These are phyloP conservation scores for Hymenopus coronatus DNA, from an alignment of 2,888 invertebrate genomes.

Conservation along the genomic window DNA sequence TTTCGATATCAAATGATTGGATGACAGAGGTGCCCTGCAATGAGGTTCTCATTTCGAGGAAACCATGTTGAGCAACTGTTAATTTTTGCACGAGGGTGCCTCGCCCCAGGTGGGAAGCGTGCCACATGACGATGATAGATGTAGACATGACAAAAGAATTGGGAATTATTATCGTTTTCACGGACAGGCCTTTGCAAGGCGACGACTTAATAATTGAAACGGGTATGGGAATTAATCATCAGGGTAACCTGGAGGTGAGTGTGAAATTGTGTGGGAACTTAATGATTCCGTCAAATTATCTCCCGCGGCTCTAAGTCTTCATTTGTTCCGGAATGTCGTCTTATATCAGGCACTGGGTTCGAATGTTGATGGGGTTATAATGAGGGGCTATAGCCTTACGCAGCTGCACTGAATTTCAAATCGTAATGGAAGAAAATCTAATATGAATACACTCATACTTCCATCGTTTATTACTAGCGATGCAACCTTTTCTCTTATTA, in stretches of 20 bases:
- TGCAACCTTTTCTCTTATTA: no score
- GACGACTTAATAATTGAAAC: constrained; percentile 9
- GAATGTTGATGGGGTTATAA: not conserved
- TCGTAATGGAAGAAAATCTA: no score
- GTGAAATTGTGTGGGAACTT: not conserved
- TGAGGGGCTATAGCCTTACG: no score
- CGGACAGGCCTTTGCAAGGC: not conserved
- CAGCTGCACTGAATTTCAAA: no score
- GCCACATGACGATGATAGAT: not conserved
- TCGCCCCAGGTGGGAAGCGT: not conserved
- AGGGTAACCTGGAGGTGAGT: not conserved
- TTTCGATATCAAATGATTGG: no score
- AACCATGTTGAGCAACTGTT: not conserved
- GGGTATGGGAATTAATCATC: constrained; percentile 10
- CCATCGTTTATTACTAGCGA: no score
- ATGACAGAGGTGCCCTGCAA: no score
- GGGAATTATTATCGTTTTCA: constrained; percentile 16
- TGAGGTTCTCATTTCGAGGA: no score
- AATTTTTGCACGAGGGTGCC: not conserved
- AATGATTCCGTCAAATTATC: not conserved
- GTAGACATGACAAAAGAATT: constrained; percentile 10
- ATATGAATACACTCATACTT: no score
- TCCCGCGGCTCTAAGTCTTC: not conserved
- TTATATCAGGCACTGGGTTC: not conserved
- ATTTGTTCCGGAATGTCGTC: not conserved